Percentiles rank a stretch among this genome's conserved stretches.
Conservation (phyloP, 1,140 invertebrate species). For the Heliconius hermathena region DNA sequence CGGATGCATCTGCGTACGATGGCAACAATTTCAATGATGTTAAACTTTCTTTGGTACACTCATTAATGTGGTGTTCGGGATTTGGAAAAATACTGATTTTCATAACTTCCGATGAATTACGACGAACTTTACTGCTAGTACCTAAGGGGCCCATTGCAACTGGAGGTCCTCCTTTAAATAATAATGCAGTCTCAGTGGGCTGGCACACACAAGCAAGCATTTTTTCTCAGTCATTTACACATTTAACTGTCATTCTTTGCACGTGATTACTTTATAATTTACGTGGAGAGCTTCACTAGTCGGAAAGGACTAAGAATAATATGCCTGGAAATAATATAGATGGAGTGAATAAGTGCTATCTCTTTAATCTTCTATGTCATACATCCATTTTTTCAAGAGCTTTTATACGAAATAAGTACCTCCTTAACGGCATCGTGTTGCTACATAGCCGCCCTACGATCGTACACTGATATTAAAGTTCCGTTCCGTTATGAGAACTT, state of each 20-base stretch:
- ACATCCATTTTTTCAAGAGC: constrained; percentile 25
- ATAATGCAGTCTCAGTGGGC: constrained; percentile 80
- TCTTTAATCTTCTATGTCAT: constrained; percentile 20
- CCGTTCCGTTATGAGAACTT: constrained; percentile 41
- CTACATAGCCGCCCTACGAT: constrained; percentile 32
- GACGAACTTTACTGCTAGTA: constrained; percentile 58
- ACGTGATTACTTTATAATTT: constrained; percentile 62
- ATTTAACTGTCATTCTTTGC: constrained; percentile 57
- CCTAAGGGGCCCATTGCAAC: constrained; percentile 75
- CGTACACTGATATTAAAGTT: constrained; percentile 51
- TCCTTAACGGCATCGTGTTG: constrained; percentile 34
- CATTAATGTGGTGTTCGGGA: constrained; percentile 54
- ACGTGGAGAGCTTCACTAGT: constrained; percentile 21
- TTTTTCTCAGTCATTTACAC: constrained; percentile 59
- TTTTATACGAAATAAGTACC: constrained; percentile 34
- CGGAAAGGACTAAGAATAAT: constrained; percentile 17
- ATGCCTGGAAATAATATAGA: constrained; percentile 53
- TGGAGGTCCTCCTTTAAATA: constrained; percentile 78
- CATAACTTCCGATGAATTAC: constrained; percentile 56
- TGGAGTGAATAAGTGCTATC: neutral
- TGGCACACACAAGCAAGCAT: constrained; percentile 85
- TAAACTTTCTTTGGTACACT: constrained; percentile 62
- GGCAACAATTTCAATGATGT: constrained; percentile 61
- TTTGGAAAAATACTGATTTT: constrained; percentile 66
- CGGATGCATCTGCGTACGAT: constrained; percentile 58